A percentile compares a stretch with the other conserved stretches of the same genome.
phyloP scores from a whole-genome alignment of 2,888 invertebrate species.

The Thalpophila matura region DNA sequence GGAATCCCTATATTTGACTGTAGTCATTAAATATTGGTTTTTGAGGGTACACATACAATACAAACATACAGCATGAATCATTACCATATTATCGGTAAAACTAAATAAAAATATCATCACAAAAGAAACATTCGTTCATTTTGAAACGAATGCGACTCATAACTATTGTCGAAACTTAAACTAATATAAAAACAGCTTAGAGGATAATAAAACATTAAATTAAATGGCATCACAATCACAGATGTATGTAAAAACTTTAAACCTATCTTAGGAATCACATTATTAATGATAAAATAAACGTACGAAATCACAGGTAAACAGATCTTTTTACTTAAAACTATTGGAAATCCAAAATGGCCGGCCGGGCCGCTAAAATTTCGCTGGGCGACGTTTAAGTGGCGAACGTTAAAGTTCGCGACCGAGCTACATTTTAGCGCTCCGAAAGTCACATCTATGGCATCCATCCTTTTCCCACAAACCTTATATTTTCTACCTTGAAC shows the following conservation, averaged over 20 bases:
- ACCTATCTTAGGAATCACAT: conserved; percentile 80
- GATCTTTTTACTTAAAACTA: conserved; percentile 83
- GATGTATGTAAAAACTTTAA: conserved; percentile 81
- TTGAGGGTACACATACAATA: too few relatives aligned
- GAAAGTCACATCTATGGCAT: conserved; percentile 35
- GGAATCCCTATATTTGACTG: too few relatives aligned
- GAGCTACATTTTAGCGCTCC: conserved; percentile 60
- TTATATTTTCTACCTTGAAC: conserved; percentile 64
- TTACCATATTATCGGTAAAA: conserved; percentile 53
- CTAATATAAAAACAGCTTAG: conserved; percentile 76
- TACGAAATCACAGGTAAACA: conserved; percentile 86
- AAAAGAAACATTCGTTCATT: conserved; percentile 54
- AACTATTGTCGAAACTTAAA: conserved; percentile 75
- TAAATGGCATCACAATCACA: conserved; percentile 88
- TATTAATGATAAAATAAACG: conserved; percentile 78
- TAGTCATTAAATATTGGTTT: too few relatives aligned
- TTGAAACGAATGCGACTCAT: conserved; percentile 55
- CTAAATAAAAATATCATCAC: conserved; percentile 70
- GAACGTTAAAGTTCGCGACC: conserved; percentile 27
- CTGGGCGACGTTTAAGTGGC: conserved; percentile 49
- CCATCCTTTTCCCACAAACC: conserved; percentile 8
- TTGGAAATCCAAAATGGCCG: conserved; percentile 70
- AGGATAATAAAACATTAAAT: conserved; percentile 74
- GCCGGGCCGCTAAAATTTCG: conserved; percentile 47
- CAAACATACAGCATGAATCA: conserved; percentile 56